These are phyloP conservation scores for Ptychochromis oligacanthus DNA, from an alignment of 2,113 vertebrate species.

Conservation along the genomic window DNA sequence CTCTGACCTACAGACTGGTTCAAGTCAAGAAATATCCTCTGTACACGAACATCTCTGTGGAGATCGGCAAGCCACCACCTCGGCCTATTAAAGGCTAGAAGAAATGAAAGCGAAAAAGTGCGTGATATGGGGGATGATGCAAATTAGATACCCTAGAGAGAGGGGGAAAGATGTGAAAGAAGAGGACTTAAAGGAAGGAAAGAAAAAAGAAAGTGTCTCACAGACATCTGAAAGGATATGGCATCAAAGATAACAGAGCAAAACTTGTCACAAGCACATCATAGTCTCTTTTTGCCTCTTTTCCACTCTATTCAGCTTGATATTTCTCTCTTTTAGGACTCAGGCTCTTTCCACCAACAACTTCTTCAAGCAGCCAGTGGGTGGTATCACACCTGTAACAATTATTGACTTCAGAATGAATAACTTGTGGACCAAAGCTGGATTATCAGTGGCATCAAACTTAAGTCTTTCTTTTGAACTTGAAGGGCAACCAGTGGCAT, in stretches of 20 bases:
- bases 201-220: neutral
- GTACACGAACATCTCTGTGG: slow-evolving; percentile 97
- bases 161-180: neutral
- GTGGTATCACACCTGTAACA: slow-evolving; percentile 26
- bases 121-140: neutral
- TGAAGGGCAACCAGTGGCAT: slow-evolving; percentile 11
- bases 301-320: slow-evolving; percentile 26
- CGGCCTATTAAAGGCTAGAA: slow-evolving; percentile 87
- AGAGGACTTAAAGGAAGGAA: neutral
- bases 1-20: slow-evolving; percentile 90
- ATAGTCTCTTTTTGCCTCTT: slow-evolving; percentile 25
- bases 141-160: neutral
- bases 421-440: slow-evolving; percentile 32
- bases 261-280: slow-evolving; percentile 44
- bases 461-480: neutral
- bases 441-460: slow-evolving; percentile 2
- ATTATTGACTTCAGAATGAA: slow-evolving; percentile 28
- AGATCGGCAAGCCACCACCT: slow-evolving; percentile 91
- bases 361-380: slow-evolving; percentile 39
- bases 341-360: slow-evolving; percentile 24
- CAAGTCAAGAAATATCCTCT: slow-evolving; percentile 89
- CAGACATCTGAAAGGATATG: neutral
- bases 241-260: neutral
- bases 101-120: neutral
- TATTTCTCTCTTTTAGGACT: slow-evolving; percentile 39